Evolutionary conservation across 2,797 vertebrate species (phyloP).

Genomic region (Columba guinea): DNA sequence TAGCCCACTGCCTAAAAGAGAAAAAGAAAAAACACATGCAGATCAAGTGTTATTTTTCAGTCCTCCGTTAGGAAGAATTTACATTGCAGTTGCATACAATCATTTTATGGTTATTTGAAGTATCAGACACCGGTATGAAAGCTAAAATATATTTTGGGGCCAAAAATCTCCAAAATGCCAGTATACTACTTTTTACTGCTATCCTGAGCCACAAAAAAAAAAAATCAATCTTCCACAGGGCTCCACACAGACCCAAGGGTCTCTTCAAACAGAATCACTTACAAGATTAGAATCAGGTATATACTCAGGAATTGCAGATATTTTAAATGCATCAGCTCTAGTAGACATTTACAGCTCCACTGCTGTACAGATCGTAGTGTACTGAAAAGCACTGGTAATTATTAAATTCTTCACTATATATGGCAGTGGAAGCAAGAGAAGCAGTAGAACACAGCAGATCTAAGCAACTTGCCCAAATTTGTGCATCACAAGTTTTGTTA

Average conservation of each 20-base stretch:
- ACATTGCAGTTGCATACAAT: neutral
- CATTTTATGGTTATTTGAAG: neutral
- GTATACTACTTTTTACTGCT: neutral
- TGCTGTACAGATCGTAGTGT: neutral
- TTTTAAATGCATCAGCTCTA: neutral
- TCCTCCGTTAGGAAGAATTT: neutral
- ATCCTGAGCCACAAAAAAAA: neutral
- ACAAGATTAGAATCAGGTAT: neutral
- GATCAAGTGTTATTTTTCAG: neutral
- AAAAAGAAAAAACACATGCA: neutral
- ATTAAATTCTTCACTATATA: neutral
- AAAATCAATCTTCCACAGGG: neutral
- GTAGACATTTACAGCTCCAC: neutral
- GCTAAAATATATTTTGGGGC: neutral
- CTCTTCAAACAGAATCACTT: neutral
- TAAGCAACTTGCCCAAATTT: neutral
- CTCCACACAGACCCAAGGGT: neutral
- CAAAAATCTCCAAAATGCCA: neutral
- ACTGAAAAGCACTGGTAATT: neutral
- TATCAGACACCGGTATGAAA: neutral
- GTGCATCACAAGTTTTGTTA: neutral
- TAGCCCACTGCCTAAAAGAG: slow-evolving; percentile 83
- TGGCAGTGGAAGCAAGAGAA: neutral
- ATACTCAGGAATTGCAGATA: neutral
- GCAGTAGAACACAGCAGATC: neutral